Evolutionary conservation across 2,888 invertebrate genomes (phyloP), one percentile per base, ranked within the genome.

Genomic region (Patella caerulea): DNA sequence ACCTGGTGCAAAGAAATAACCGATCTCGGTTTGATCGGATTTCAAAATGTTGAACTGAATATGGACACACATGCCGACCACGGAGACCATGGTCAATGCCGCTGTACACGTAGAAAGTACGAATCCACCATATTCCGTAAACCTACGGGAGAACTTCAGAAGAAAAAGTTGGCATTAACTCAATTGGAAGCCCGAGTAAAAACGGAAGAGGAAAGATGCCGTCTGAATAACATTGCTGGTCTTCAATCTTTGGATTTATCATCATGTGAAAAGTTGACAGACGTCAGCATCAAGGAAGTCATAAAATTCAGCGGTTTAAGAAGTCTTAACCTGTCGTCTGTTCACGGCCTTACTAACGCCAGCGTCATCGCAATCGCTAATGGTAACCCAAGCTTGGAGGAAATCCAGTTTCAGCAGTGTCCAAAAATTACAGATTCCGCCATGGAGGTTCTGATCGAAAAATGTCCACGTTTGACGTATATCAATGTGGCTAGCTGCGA

Each of bases 361-460:
- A 95, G 95, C 65, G 93, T 95, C 83, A 93, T 93, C 81, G 92
- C 93, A 81, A 91, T 96, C 80, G 94, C 94, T 11, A 92, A 91
- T 80, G 94, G 94, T 86, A 95, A 95, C 89, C 94, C 94, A 53
- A 94, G 95, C 82, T 93, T 96, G 84, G 95, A 95, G 90, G 93
- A 93, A 83, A 91, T 96, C 12, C 93, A 94, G 88, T 91, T 95
- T 24, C 94, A 93, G 79, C 94, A 95, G 88, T 95, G 95, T 90
- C 94, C 93, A 83, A 94, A 94, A 86, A 93, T 95, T 69, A 94
- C 94, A 83, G 95, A 96, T 91, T 93, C 93, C 81, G 94, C 93
- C 2, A 92, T 94, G 55, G 90, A 92, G 69, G 90, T 92, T 56
- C 86, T 94, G 1, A 91, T 93, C 0, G 91, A 90, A 69, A 92